Evolutionary conservation across 2,797 vertebrate species (phyloP), one percentile per base, ranked within the genome.

Genomic region (Brachymystax lenok): DNA sequence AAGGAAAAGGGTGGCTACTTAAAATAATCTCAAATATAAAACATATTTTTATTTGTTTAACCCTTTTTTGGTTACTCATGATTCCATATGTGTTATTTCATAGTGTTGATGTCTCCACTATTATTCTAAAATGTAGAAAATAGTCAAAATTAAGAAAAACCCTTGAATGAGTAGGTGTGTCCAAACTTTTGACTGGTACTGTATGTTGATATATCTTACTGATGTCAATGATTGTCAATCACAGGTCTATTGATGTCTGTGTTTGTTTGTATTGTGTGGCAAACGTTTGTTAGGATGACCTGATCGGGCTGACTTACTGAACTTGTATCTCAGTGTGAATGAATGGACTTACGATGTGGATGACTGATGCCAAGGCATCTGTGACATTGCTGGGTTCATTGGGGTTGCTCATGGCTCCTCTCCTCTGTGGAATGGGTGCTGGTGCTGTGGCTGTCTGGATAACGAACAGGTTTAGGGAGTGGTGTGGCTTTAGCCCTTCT

Each of bases 401-500:
- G 73, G 88, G 88, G 85, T 88, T 88, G 86, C 91, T 94, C 94
- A 95, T 95, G 88, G 88, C 88, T 91, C 86, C 63, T 72, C 83
- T 80, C 61, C 13, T 80, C 79, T 84, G 84, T 76, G 59, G 79
- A 81, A 77, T 82, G 84, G 80, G 77, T 7, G 59, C 46, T 71
- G 70, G 16, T 27, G 54, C 46, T 61, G 71, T 40, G 21, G 59
- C 59, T 61, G 59, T 78, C 50, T 71, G 86, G 83, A 81, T 80
- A 88, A 85, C 86, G 87, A 83, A 82, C 83, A 88, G 87, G 86
- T 88, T 83, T 77, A 76, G 28, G 35, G 84, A 84, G 83, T 79
- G 56, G 78, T 86, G 86, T 2, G 84, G 85, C 90, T 92, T 94
- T 94, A 95, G 90, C 94, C 94, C 90, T 95, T 95, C 88, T 95